Base-by-base conservation (phyloP, 2,113 vertebrate species). In the Corvus hawaiiensis region DNA sequence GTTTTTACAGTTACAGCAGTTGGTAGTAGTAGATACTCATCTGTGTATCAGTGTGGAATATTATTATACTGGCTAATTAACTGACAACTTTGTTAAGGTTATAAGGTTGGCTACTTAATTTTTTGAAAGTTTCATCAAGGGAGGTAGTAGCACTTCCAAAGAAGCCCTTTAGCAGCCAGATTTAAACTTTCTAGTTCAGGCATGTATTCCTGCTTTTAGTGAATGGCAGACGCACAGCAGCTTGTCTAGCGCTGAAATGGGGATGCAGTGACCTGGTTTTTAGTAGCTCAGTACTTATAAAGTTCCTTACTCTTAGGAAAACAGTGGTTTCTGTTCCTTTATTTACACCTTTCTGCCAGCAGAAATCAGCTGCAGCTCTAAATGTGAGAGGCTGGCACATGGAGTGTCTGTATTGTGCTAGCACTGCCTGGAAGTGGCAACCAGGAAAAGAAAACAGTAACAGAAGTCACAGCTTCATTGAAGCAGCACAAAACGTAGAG, bases 241-340 rank as follows among this genome's bases (percentile, higher is more conserved):
- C 64, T 58, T 18, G 21, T 69, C 73, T 72, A 3, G 30, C 32
- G 69, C 54, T 61, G 11, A 75, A 68, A 73, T 1, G 8, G 73
- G 73, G 54, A 58, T 76, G 48, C 55, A 67, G 49, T 89, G 90
- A 87, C 66, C 41, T 91, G 76, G 49, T 39, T 55, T 89, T 62
- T 35, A 76, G 54, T 62, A 69, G 71, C 48, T 96, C 81, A 6
- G 33, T 84, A 66, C 33, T 89, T 87, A 44, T 6, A 66, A 71
- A 44, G 55, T 64, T 32, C 72, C 32, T 90, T 67, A 37, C 61
- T 89, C 51, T 90, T 96, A 79, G 58, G 68, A 89, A 89, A 80
- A 56, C 54, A 74, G 82, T 79, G 66, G 91, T 97, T 94, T 32
- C 81, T 98, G 98, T 98, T 98, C 98, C 96, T 95, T 62, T 96